A percentile compares a stretch with the other conserved stretches of the same genome.
Evolutionary conservation across 2,888 invertebrate genomes (phyloP).

Genomic region (Caenorhabditis sp.): DNA sequence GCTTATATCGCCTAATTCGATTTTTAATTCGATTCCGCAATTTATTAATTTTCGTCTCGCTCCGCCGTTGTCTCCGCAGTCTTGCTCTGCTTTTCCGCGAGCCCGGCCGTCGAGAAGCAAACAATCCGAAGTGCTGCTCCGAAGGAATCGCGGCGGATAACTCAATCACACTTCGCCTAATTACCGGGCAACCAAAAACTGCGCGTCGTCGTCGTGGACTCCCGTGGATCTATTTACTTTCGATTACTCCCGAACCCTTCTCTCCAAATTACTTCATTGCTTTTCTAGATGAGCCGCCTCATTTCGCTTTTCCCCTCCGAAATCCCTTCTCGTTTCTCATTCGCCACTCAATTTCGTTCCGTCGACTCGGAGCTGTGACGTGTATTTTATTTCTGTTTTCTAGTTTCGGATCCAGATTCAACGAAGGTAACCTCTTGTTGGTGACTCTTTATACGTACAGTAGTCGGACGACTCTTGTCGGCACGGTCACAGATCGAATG

Average conservation of each 20-base stretch:
- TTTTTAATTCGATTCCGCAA: slow-evolving; percentile 56
- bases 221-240: slow-evolving; percentile 33
- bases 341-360: slow-evolving; percentile 9
- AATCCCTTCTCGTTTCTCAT: not conserved
- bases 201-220: not conserved
- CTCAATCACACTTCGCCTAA: slow-evolving; percentile 30
- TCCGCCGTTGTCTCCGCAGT: slow-evolving; percentile 1
- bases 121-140: slow-evolving; percentile 2
- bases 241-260: slow-evolving; percentile 37
- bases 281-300: slow-evolving; percentile 21
- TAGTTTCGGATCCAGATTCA: not conserved
- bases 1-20: slow-evolving; percentile 47
- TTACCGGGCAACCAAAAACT: slow-evolving; percentile 27
- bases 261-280: slow-evolving; percentile 41
- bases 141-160: not conserved
- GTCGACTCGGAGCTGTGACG: not conserved
- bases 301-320: not conserved
- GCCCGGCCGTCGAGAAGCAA: not conserved
- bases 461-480: too few relatives aligned
- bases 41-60: slow-evolving; percentile 47
- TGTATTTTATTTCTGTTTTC: not conserved
- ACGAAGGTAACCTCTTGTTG: too few relatives aligned
- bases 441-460: too few relatives aligned
- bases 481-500: too few relatives aligned
- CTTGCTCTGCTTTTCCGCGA: not conserved